A percentile compares a stretch with the other conserved stretches of the same genome.
Conservation (phyloP, 2,113 vertebrate genomes). For the Ammodytes marinus region DNA sequence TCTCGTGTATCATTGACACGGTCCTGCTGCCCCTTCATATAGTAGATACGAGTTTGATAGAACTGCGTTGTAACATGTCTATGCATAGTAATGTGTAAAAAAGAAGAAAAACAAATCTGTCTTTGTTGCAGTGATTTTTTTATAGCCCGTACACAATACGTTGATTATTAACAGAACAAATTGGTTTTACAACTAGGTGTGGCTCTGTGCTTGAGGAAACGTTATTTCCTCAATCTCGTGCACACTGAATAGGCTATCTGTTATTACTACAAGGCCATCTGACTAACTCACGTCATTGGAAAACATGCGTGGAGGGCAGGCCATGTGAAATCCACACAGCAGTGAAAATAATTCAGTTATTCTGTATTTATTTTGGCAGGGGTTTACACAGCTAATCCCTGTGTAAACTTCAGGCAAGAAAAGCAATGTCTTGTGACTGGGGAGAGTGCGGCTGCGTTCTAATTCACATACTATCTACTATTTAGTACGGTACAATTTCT, state of each 20-base stretch:
- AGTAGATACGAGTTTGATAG: too few relatives aligned
- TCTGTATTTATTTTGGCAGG: constrained; percentile 37
- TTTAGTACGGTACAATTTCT: too few relatives aligned
- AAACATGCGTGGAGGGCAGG: constrained; percentile 11
- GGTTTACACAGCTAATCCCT: constrained; percentile 29
- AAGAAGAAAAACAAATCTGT: background rate
- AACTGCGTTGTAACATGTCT: background rate
- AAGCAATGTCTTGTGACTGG: constrained; percentile 29
- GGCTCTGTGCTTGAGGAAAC: background rate
- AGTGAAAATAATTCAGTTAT: constrained; percentile 35
- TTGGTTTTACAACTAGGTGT: background rate
- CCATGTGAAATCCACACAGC: background rate
- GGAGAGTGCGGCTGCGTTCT: too few relatives aligned
- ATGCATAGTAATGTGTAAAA: background rate
- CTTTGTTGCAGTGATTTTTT: background rate
- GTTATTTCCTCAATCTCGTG: background rate
- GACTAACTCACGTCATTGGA: constrained; percentile 29
- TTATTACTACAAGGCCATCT: background rate
- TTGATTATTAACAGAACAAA: background rate
- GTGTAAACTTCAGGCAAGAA: constrained; percentile 32
- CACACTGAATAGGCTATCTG: background rate
- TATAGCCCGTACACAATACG: background rate
- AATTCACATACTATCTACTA: too few relatives aligned
- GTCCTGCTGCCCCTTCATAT: too few relatives aligned
- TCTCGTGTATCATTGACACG: too few relatives aligned